Evolutionary conservation across 30 jellyfish, hydroid and myxozoan genomes (phyloP), one percentile per base, ranked within the genome.

Genomic region (Aurelia coerulea): DNA sequence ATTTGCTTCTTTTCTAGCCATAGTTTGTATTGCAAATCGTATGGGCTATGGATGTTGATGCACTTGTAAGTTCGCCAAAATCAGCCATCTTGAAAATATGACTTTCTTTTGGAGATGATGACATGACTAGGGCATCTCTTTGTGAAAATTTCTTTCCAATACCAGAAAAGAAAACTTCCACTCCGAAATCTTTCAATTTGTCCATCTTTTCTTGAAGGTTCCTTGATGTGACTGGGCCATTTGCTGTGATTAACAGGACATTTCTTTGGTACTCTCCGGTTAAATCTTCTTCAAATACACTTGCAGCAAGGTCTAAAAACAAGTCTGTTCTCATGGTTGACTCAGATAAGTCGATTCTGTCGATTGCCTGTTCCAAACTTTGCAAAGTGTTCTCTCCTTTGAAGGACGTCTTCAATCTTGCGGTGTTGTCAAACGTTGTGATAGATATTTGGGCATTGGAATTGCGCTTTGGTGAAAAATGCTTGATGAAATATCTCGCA

Each of bases 91-190:
- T 42, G 77, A 84, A 60, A 13, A 73, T 34, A 59, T 84, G 93
- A 1, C n/a, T 66, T 23, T 84, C 88, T 58, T 84, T 84, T 16
- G 88, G 93, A 15, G 87, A 84, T 42, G 93, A 84, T 8, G 93
- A 84, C 15, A 59, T 19, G 11, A 62, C 31, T 69, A 73, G 63
- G 0, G 88, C 88, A 32, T 84, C 88, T 4, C 46, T 32, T 68
- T 35, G 16, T 2, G 83, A 29, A 3, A 15, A 52, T 5, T 2
- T 17, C 56, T 42, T n/a, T 1, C 82, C 93, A 14, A 49, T 56
- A 35, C 58, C 78, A 54, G 65, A 53, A 32, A 72, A 84, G 54
- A 73, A 84, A 42, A 84, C 10, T 62, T 84, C 93, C 15, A 74
- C 78, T 10, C 93, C 93, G 14, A 63, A 52, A 31, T 51, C 74